Evolutionary conservation across 2,113 vertebrate species (phyloP).

Genomic region (Urocitellus parryii): DNA sequence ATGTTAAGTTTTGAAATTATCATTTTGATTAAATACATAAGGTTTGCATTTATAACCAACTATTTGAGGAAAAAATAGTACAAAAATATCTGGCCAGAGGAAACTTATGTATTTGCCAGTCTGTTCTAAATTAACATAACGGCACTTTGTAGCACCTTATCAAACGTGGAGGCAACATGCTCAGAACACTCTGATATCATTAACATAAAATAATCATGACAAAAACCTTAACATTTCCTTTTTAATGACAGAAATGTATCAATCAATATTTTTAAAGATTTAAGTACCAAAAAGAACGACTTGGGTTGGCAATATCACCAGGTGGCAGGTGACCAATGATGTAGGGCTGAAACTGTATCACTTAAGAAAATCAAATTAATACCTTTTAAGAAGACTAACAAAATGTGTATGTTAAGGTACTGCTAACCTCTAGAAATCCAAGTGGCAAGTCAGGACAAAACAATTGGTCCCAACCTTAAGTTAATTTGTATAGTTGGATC

Average conservation of each 20-base stretch:
- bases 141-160: background rate
- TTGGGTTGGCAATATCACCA: background rate
- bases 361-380: background rate
- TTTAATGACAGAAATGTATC: background rate
- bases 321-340: background rate
- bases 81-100: background rate
- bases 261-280: slow-evolving; percentile 29
- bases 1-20: slow-evolving; percentile 3
- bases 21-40: background rate
- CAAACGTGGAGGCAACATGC: background rate
- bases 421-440: slow-evolving; percentile 20
- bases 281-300: background rate
- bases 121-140: background rate
- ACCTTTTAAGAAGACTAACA: background rate
- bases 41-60: background rate
- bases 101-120: background rate
- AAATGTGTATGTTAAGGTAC: background rate
- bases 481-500: background rate
- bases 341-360: background rate
- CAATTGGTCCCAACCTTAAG: background rate
- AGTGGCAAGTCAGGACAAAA: slow-evolving; percentile 23
- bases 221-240: background rate
- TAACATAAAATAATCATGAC: slow-evolving; percentile 16
- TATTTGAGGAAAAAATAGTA: background rate
- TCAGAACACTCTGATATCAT: background rate